Evolutionary conservation across 2,888 invertebrate genomes (phyloP).

Genomic region (Hirtodrosophila duncani): DNA sequence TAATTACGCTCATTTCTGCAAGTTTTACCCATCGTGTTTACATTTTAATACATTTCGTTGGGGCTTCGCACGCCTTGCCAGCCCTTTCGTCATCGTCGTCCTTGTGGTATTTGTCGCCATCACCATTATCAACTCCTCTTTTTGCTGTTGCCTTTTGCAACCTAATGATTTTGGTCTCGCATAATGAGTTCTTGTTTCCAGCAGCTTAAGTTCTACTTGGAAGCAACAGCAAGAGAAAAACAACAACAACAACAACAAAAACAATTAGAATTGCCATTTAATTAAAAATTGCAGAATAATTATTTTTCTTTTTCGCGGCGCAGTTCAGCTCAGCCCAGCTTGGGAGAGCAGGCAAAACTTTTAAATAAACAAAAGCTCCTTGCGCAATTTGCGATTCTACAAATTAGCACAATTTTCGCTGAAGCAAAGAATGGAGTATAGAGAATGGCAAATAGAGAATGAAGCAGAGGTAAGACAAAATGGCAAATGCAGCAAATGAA

Average conservation of each 20-base stretch:
- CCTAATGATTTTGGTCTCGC: conserved; percentile 62
- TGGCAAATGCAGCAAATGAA: conserved; percentile 40
- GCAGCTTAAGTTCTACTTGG: conserved; percentile 61
- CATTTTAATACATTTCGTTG: conserved; percentile 64
- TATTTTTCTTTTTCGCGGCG: conserved; percentile 60
- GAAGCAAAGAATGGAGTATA: conserved; percentile 4
- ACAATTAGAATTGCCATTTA: conserved; percentile 67
- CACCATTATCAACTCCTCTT: conserved; percentile 41
- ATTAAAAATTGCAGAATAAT: conserved; percentile 73
- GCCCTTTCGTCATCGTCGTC: conserved; percentile 18
- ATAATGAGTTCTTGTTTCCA: conserved; percentile 71
- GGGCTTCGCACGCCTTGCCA: conserved; percentile 5
- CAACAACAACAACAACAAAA: conserved; percentile 34
- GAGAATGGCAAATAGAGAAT: conserved; percentile 16
- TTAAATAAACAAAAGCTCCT: conserved; percentile 55
- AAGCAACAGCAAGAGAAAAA: conserved; percentile 29
- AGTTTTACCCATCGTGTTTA: conserved; percentile 57
- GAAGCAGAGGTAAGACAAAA: conserved; percentile 5
- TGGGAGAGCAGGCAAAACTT: conserved; percentile 30
- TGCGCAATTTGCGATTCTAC: conserved; percentile 61
- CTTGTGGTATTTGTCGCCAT: conserved; percentile 28
- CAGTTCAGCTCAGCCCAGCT: conserved; percentile 14
- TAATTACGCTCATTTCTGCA: conserved; percentile 58
- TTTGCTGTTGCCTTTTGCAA: conserved; percentile 9
- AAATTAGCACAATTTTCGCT: conserved; percentile 61